Conservation (phyloP, 2,888 invertebrate species). For the Chydorus sphaericus region DNA sequence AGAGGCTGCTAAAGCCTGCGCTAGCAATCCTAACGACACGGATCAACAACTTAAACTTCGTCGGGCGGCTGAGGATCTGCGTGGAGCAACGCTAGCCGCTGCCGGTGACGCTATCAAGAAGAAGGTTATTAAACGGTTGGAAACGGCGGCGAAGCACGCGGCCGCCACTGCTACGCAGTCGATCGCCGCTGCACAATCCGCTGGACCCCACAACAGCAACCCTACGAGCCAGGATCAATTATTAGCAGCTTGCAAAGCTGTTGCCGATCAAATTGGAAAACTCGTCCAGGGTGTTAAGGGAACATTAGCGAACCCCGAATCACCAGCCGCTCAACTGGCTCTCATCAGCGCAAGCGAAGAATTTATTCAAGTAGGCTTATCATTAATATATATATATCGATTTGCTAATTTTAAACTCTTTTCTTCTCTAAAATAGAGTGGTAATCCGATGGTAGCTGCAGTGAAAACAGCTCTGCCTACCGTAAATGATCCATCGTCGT, state of each 20-base stretch:
- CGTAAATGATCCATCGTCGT: slow-evolving; percentile 43
- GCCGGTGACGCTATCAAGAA: slow-evolving; percentile 64
- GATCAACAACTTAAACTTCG: slow-evolving; percentile 69
- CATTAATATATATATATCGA: too few species aligned
- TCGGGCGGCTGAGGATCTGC: slow-evolving; percentile 81
- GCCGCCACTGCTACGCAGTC: slow-evolving; percentile 81
- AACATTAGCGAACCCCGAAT: slow-evolving; percentile 49
- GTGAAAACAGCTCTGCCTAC: slow-evolving; percentile 64
- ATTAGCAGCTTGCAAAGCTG: slow-evolving; percentile 51
- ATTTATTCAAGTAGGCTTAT: slow-evolving; percentile 64
- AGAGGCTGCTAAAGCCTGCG: slow-evolving; percentile 87
- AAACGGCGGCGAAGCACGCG: slow-evolving; percentile 66
- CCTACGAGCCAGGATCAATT: slow-evolving; percentile 44
- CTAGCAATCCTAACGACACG: slow-evolving; percentile 65
- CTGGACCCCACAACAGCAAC: slow-evolving; percentile 57
- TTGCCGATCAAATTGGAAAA: slow-evolving; percentile 63
- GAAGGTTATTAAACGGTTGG: slow-evolving; percentile 50
- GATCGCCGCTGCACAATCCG: slow-evolving; percentile 73
- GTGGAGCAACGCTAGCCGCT: slow-evolving; percentile 69
- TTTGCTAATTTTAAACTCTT: too few species aligned
- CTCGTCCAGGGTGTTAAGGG: slow-evolving; percentile 64
- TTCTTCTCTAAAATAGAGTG: not conserved
- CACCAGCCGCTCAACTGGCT: slow-evolving; percentile 58
- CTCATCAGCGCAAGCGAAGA: slow-evolving; percentile 71
- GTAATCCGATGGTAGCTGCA: slow-evolving; percentile 11